Evolutionary conservation across 2,888 invertebrate species (phyloP), one percentile per base, ranked within the genome.

Genomic region (Acrocyrtus sp.): DNA sequence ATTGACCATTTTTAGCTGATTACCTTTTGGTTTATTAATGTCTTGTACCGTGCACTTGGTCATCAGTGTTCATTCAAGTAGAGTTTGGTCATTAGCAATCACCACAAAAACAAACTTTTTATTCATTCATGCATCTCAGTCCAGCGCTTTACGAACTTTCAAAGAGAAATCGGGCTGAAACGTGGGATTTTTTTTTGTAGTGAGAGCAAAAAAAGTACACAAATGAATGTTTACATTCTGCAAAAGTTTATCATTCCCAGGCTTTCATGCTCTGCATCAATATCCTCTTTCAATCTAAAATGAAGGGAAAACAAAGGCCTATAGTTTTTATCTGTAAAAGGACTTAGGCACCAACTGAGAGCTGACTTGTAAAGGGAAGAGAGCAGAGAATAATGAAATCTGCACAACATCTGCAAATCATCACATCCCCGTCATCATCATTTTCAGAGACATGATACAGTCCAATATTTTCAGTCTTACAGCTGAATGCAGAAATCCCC

Each of bases 381-480:
- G n/a, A n/a, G n/a, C n/a, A n/a, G n/a, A n/a, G n/a, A n/a, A n/a
- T n/a, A 27, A 10, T 48, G 50, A 17, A 27, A 48, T 54, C 24
- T 62, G 56, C 47, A 54, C 48, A 70, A 70, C 69, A 70, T 70
- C 69, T 70, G 69, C 69, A 62, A 62, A 70, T 70, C 69, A 70
- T 70, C 69, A 41, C 41, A 34, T 60, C 68, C 58, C 51, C 34
- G 41, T 41, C 34, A 54, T 27, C 26, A 47, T 62, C 43, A 62
- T 41, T 65, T 12, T 47, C 53, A 50, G 22, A 24, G 15, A 50
- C 50, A 6, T 51, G n/a, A n/a, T n/a, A n/a, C n/a, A n/a, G n/a
- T n/a, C n/a, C n/a, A n/a, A n/a, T n/a, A n/a, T n/a, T n/a, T n/a
- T n/a, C n/a, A n/a, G n/a, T n/a, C n/a, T n/a, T n/a, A n/a, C n/a